A percentile compares a stretch with the other conserved stretches of the same genome.
phyloP scores from a whole-genome alignment of 1,140 invertebrate species.

The Drosophila lacteicornis region DNA sequence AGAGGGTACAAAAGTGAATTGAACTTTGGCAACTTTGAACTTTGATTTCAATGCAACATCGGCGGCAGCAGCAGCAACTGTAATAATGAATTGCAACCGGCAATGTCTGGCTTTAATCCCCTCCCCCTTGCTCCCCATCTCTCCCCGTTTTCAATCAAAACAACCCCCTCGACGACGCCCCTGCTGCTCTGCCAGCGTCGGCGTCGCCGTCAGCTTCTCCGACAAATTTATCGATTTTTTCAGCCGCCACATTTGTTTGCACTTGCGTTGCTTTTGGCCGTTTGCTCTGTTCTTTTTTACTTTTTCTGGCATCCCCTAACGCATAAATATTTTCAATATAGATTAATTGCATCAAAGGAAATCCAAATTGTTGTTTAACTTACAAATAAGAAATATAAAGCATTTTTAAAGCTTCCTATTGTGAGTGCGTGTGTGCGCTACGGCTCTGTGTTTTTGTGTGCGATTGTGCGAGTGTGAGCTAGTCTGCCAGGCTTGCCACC shows the following conservation, averaged over 20 bases:
- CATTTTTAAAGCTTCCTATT: slow-evolving; percentile 38
- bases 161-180: slow-evolving; percentile 38
- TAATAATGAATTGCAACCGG: slow-evolving; percentile 48
- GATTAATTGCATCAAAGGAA: slow-evolving; percentile 25
- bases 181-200: slow-evolving; percentile 41
- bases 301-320: slow-evolving; percentile 22
- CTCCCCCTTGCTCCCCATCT: background rate
- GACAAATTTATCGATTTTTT: slow-evolving; percentile 78
- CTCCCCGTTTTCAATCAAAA: slow-evolving; percentile 4
- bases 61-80: slow-evolving; percentile 31
- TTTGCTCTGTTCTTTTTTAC: slow-evolving; percentile 6
- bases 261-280: slow-evolving; percentile 43
- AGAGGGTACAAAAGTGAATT: slow-evolving; percentile 54
- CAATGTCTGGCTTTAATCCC: slow-evolving; percentile 49
- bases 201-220: slow-evolving; percentile 45
- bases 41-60: slow-evolving; percentile 49
- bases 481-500: slow-evolving; percentile 66
- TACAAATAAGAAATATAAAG: slow-evolving; percentile 1
- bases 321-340: slow-evolving; percentile 31
- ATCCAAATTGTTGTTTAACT: slow-evolving; percentile 17
- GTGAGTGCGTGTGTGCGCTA: slow-evolving; percentile 11
- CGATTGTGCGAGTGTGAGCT: slow-evolving; percentile 39
- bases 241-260: slow-evolving; percentile 60
- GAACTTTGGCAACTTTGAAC: slow-evolving; percentile 63
- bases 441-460: slow-evolving; percentile 24